A percentile compares a stretch with the other conserved stretches of the same genome.
Evolutionary conservation across 2,888 invertebrate species (phyloP).

Genomic region (Adela reaumurella): DNA sequence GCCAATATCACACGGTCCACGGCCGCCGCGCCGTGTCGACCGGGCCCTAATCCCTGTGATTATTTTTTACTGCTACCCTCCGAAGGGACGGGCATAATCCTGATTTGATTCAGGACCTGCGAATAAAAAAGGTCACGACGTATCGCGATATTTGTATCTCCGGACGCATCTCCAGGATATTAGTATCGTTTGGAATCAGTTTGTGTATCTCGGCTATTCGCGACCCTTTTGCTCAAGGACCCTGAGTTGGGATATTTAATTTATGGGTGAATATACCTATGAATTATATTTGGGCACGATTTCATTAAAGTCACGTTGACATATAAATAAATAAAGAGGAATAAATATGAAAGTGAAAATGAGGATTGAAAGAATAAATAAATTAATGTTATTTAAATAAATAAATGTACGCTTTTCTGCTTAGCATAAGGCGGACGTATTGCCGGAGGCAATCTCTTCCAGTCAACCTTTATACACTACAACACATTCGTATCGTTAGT

Average conservation of each 20-base stretch:
- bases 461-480: too few species aligned
- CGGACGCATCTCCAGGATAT: background rate
- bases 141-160: background rate
- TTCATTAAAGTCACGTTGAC: too few species aligned
- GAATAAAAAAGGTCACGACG: background rate
- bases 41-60: background rate
- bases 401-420: too few species aligned
- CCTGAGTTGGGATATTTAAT: background rate
- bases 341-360: too few species aligned
- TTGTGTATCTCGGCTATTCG: background rate
- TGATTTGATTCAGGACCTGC: background rate
- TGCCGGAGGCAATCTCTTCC: too few species aligned
- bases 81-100: background rate
- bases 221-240: background rate
- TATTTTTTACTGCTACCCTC: background rate
- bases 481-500: too few species aligned
- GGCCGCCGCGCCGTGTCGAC: background rate
- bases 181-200: background rate
- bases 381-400: too few species aligned
- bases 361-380: too few species aligned
- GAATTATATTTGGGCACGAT: too few species aligned
- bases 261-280: too few species aligned
- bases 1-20: background rate
- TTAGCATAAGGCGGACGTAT: too few species aligned
- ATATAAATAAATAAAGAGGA: too few species aligned